Evolutionary conservation across 2,113 vertebrate genomes (phyloP), one percentile per base, ranked within the genome.

Genomic region (Hiodon alosoides): DNA sequence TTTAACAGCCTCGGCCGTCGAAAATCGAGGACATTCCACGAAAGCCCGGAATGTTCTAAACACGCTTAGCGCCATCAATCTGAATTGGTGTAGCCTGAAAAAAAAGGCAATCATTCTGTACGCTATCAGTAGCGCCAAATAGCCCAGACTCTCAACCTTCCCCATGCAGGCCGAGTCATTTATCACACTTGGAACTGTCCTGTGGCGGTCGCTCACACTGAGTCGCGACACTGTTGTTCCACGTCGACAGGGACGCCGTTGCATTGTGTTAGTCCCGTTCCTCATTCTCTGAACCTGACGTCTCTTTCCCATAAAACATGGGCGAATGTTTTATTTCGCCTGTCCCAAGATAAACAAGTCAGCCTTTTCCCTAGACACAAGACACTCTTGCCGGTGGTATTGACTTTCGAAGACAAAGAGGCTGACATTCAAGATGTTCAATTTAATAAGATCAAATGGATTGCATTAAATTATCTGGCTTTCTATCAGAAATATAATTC

Each of bases 231-330:
- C 31, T 31, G 64, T 11, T 8, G 2, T 46, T 46, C 62, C 17
- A 2, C 31, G 31, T 31, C 31, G 31, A 31, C 31, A 0, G 16
- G 31, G 14, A 7, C 61, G 4, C 31, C 16, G 10, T 31, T 48
- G 64, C 46, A 7, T 11, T 48, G 64, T 66, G 64, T 66, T 66
- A 47, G 13, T 47, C 64, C 31, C 9, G 64, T 47, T 46, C 31
- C 7, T 66, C 46, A 47, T 66, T 66, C 46, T 46, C 64, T 66
- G 64, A 66, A 66, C 64, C 64, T 48, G n/a, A 46, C 64, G 31
- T 48, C 9, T 10, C 46, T 47, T 31, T 65, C 62, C 62, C 17
- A 8, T 65, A 46, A 46, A 16, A 47, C 64, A 46, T 11, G 10
- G 46, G 31, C 64, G 48, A 66, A 3, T 3, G 9, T 17, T 66